Evolutionary conservation across 2,797 vertebrate genomes (phyloP).

Genomic region (Discoglossus pictus): DNA sequence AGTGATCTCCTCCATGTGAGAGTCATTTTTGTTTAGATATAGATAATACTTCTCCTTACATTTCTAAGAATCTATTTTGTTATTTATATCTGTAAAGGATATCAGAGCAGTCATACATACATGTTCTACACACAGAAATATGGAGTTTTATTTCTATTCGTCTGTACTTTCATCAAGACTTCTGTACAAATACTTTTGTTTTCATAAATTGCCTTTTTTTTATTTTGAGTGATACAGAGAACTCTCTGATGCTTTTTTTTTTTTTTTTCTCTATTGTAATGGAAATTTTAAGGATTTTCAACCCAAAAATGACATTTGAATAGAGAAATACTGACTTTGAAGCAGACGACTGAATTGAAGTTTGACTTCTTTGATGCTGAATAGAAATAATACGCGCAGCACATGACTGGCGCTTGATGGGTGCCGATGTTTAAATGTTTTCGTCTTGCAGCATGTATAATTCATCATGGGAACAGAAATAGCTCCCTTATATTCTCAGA

Average conservation of each 20-base stretch:
- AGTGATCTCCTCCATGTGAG: too few species aligned
- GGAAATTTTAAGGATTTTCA: conserved; percentile 33
- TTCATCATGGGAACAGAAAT: conserved; percentile 15
- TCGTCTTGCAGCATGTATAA: conserved; percentile 24
- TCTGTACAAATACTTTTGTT: too few species aligned
- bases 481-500: not conserved
- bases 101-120: too few species aligned
- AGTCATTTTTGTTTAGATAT: too few species aligned
- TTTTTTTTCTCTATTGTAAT: conserved; percentile 39
- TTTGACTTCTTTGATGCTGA: conserved; percentile 17
- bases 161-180: too few species aligned
- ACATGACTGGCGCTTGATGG: not conserved
- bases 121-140: too few species aligned
- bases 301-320: conserved; percentile 34
- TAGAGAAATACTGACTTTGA: conserved; percentile 11
- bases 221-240: conserved; percentile 17
- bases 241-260: conserved; percentile 19
- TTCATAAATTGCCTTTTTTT: conserved; percentile 11
- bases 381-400: not conserved
- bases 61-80: too few species aligned
- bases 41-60: too few species aligned
- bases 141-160: too few species aligned
- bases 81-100: too few species aligned
- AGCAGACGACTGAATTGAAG: conserved; percentile 28
- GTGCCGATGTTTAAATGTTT: conserved; percentile 4